These are phyloP conservation scores for Poeciliopsis occidentalis DNA, from an alignment of 2,113 vertebrate genomes.

Conservation along the genomic window DNA sequence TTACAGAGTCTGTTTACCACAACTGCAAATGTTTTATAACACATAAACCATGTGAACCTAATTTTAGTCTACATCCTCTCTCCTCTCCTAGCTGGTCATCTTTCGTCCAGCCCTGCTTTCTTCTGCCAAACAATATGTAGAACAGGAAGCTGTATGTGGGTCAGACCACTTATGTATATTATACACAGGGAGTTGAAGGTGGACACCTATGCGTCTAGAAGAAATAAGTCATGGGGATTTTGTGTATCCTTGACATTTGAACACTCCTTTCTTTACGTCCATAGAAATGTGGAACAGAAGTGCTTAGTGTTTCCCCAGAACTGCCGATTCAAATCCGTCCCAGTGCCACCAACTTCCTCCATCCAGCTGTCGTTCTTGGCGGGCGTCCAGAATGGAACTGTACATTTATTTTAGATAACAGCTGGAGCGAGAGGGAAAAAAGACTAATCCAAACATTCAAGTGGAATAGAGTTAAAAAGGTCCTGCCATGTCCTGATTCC, in stretches of 20 bases:
- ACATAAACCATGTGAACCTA: too few species aligned
- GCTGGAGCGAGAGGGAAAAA: slow-evolving; percentile 17
- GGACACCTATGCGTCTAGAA: too few species aligned
- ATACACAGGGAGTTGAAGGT: too few species aligned
- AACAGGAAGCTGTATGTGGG: too few species aligned
- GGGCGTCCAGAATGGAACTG: slow-evolving; percentile 26
- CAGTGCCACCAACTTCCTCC: slow-evolving; percentile 33
- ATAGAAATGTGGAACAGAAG: background rate
- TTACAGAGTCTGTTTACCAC: too few species aligned
- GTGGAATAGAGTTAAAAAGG: background rate
- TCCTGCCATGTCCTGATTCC: slow-evolving; percentile 1
- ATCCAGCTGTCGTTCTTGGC: slow-evolving; percentile 25
- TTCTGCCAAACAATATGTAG: too few species aligned
- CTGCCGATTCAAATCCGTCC: background rate
- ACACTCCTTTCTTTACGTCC: background rate
- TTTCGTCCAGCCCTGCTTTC: too few species aligned
- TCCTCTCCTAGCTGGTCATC: too few species aligned
- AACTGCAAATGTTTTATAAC: too few species aligned
- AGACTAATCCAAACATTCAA: slow-evolving; percentile 18
- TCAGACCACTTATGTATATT: background rate
- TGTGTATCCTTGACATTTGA: background rate
- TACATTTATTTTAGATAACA: slow-evolving; percentile 42
- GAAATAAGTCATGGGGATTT: too few species aligned
- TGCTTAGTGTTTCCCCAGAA: background rate
- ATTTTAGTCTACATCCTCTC: too few species aligned